These are phyloP conservation scores for Metaphire vulgaris DNA, from an alignment of 1,140 invertebrate genomes.

Conservation along the genomic window DNA sequence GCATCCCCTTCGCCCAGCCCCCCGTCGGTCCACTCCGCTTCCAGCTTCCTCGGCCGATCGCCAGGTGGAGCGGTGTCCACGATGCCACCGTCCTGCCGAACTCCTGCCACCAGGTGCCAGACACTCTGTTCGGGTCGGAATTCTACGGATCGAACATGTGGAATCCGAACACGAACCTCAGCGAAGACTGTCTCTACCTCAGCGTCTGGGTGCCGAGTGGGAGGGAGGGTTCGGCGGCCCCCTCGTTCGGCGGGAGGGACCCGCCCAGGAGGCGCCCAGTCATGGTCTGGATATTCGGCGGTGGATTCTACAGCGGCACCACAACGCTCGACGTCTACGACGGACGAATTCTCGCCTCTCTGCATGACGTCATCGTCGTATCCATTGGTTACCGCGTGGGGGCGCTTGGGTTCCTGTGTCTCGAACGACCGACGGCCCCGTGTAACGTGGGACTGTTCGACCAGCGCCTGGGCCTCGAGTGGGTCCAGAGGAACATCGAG, in stretches of 20 bases:
- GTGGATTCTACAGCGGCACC: conserved; percentile 74
- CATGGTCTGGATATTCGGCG: conserved; percentile 91
- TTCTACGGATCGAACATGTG: conserved; percentile 91
- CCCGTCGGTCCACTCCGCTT: conserved; percentile 81
- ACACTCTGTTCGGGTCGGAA: conserved; percentile 76
- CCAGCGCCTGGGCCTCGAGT: conserved; percentile 66
- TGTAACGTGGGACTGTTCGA: conserved; percentile 92
- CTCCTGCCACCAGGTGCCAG: conserved; percentile 82
- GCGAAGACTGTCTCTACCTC: conserved; percentile 26
- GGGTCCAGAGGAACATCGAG: conserved; percentile 54
- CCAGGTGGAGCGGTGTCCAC: conserved; percentile 30
- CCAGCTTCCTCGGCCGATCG: conserved; percentile 70
- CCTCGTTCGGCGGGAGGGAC: conserved; percentile 80
- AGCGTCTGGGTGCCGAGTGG: conserved; percentile 28
- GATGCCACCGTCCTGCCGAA: conserved; percentile 63
- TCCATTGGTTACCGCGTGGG: conserved; percentile 88
- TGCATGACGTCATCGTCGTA: conserved; percentile 75
- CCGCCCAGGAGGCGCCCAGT: conserved; percentile 57
- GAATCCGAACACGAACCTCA: conserved; percentile 80
- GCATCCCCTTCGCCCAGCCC: conserved; percentile 88
- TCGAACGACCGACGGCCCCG: conserved; percentile 74
- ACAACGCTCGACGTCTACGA: conserved; percentile 91
- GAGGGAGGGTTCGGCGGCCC: conserved; percentile 73
- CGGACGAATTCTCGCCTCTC: conserved; percentile 68
- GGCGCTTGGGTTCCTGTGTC: conserved; percentile 78